phyloP scores from a whole-genome alignment of 2,888 invertebrate species.

The Philhelius pedissequus region DNA sequence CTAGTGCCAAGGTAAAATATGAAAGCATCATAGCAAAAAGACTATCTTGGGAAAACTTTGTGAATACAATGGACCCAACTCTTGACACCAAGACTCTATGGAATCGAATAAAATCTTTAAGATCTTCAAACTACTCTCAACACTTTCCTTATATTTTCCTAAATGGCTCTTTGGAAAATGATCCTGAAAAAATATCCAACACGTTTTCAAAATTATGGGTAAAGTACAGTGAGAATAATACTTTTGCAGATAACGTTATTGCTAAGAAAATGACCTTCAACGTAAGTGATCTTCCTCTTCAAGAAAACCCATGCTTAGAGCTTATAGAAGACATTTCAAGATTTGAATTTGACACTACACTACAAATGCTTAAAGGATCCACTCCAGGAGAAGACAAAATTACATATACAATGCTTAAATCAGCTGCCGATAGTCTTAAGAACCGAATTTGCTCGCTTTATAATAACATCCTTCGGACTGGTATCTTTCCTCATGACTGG shows the following conservation, averaged over 20 bases:
- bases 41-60: neutral
- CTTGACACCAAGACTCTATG: neutral
- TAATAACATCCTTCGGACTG: neutral
- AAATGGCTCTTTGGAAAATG: neutral
- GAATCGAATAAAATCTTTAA: constrained; percentile 1
- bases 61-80: neutral
- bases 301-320: neutral
- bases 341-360: neutral
- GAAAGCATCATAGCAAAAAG: neutral
- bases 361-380: neutral
- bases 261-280: neutral
- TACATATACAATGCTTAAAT: neutral
- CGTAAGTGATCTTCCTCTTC: neutral
- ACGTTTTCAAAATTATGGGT: constrained; percentile 1
- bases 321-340: neutral
- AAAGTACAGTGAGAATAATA: constrained; percentile 1
- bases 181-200: neutral
- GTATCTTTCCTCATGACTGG: neutral
- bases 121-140: neutral
- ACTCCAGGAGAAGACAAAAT: neutral
- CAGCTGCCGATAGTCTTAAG: neutral
- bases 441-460: neutral
- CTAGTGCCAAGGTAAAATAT: neutral
- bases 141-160: neutral
- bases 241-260: neutral